A percentile compares a stretch with the other conserved stretches of the same genome.
phyloP scores from a whole-genome alignment of 2,113 vertebrate species.

The Perognathus longimembris region DNA sequence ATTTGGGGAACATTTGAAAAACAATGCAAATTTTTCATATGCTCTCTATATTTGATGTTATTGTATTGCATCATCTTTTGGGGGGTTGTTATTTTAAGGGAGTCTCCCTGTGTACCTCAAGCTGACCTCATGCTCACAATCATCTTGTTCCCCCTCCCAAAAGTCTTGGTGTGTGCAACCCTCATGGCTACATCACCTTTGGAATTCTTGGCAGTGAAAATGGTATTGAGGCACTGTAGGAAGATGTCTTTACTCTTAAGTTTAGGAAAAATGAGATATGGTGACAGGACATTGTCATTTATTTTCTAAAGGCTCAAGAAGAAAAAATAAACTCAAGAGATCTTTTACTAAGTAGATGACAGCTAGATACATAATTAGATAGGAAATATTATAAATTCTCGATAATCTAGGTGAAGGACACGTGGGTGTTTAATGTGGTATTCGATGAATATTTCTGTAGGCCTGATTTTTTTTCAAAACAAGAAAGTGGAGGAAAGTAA shows the following conservation, averaged over 20 bases:
- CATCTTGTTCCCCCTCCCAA: neutral
- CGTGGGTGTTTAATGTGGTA: neutral
- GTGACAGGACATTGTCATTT: neutral
- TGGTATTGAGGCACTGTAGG: neutral
- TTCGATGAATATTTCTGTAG: neutral
- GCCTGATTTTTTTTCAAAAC: constrained; percentile 44
- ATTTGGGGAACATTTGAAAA: neutral
- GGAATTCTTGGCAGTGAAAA: constrained; percentile 19
- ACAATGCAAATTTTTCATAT: neutral
- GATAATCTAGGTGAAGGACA: neutral
- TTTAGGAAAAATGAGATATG: neutral
- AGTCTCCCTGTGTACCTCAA: neutral
- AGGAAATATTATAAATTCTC: neutral
- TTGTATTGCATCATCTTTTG: neutral
- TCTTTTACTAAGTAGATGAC: neutral
- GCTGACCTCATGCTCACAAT: too few relatives aligned
- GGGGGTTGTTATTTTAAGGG: neutral
- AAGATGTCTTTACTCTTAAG: neutral
- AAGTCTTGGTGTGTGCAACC: neutral
- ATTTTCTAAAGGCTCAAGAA: neutral
- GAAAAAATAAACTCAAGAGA: neutral
- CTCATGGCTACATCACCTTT: neutral
- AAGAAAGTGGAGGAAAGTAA: neutral
- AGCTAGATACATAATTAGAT: neutral
- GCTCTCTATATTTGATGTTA: neutral